Base-by-base conservation (phyloP, 2,888 invertebrate genomes). In the Acrobasis repandana region DNA sequence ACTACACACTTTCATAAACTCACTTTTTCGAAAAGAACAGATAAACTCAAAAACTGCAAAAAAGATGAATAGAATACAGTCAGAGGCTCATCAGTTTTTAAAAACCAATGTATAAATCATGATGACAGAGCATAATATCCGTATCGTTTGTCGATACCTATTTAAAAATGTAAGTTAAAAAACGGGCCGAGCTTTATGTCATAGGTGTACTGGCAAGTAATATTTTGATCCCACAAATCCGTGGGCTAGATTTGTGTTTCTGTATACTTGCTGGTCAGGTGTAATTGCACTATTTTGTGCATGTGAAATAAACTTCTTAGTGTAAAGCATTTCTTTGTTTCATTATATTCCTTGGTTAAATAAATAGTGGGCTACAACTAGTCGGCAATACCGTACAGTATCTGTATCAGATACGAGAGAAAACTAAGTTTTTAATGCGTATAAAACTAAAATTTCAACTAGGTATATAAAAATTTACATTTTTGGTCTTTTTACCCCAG, bases 221-320 rank as follows among this genome's bases (percentile, higher is more conserved):
- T 63, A 60, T 67, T 69, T 50, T 66, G 68, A 60, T 69, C 73
- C 77, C 75, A 65, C 46, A 28, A 51, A 51, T 67, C 61, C 64
- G 67, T 65, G 72, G 69, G 63, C 74, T 69, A 72, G 71, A 72
- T 75, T 75, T 77, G 75, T 80, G 77, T 77, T 79, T 78, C 77
- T 79, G 73, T 76, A 50, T 73, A 77, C 80, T 81, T 84, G 82
- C 83, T 83, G 83, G 77, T 74, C 78, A 77, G 79, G 77, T 83
- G 80, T 84, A 82, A 78, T 83, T 69, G 85, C 88, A 86, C 88
- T 76, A 77, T 67, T 81, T 74, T 73, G 88, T 88, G 88, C 88
- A 78, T 82, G 80, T 88, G 85, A 85, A 81, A 85, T 83, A 83
- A 83, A 86, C 83, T 85, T 84, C 83, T 87, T 89, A 89, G 88